phyloP scores from a whole-genome alignment of 2,888 invertebrate genomes.

The Antheraea assamensis region DNA sequence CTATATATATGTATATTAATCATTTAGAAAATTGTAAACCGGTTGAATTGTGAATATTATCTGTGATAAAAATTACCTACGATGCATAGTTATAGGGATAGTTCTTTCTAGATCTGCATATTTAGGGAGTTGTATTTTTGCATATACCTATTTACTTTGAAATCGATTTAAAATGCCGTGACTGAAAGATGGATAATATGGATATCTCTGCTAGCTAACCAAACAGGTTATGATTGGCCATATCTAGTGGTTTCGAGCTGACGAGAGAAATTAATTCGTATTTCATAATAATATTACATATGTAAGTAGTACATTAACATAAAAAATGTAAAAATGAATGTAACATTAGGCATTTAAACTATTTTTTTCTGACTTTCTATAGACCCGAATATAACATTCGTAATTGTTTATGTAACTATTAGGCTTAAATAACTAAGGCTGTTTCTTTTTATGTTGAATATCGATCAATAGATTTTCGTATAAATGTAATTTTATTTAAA shows the following conservation, averaged over 20 bases:
- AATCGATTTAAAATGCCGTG: not conserved
- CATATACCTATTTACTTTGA: too few relatives aligned
- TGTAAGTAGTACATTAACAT: not conserved
- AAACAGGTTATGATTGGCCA: not conserved
- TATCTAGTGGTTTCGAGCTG: not conserved
- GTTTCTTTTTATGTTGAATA: not conserved
- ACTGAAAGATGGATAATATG: not conserved
- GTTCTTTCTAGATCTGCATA: not conserved
- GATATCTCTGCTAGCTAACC: not conserved
- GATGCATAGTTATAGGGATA: not conserved
- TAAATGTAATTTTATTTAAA: not conserved
- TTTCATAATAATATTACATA: not conserved
- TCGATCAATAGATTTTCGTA: not conserved
- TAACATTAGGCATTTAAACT: not conserved
- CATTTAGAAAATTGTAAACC: not conserved
- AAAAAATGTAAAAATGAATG: not conserved
- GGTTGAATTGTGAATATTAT: too few relatives aligned
- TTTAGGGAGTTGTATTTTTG: too few relatives aligned
- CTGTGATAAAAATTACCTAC: not conserved
- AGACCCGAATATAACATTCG: not conserved
- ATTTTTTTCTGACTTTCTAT: not conserved
- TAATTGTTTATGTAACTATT: not conserved
- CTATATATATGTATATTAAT: not conserved
- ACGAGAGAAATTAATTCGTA: not conserved
- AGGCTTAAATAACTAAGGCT: not conserved